Percentiles rank a stretch among this genome's conserved stretches.
Evolutionary conservation across 2,888 invertebrate species (phyloP).

Genomic region (Chymomyza fuscimana): DNA sequence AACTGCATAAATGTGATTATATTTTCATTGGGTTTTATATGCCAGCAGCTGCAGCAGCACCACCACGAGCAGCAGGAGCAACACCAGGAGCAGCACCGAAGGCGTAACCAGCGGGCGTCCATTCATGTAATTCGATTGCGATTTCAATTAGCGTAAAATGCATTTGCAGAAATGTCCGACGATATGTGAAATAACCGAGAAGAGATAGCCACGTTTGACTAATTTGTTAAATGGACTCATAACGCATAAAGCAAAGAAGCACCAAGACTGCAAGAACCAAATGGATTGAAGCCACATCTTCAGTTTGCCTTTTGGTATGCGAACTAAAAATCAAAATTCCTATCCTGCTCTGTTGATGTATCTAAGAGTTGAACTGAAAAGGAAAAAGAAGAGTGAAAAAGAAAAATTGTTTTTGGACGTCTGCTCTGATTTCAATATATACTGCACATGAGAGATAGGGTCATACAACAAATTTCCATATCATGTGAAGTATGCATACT

Average conservation of each 20-base stretch:
- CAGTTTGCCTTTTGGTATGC: background rate
- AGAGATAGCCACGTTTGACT: background rate
- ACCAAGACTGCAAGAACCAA: background rate
- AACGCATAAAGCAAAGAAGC: background rate
- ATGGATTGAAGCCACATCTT: background rate
- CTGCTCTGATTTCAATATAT: too few species aligned
- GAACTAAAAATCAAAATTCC: too few species aligned
- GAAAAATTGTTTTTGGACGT: too few species aligned
- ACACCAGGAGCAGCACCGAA: background rate
- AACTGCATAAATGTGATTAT: constrained; percentile 75
- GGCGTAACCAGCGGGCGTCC: constrained; percentile 24
- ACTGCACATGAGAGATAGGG: too few species aligned
- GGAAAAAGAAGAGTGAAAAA: too few species aligned
- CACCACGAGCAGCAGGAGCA: background rate
- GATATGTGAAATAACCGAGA: constrained; percentile 4
- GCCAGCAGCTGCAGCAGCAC: background rate
- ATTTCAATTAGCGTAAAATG: constrained; percentile 75
- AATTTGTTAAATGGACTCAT: constrained; percentile 5
- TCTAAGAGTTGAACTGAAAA: too few species aligned
- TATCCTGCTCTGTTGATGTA: too few species aligned
- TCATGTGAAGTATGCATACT: too few species aligned
- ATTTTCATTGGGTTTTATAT: constrained; percentile 67
- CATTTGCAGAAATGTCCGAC: constrained; percentile 16
- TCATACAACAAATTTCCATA: too few species aligned
- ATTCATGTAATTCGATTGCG: constrained; percentile 70